Evolutionary conservation across 1,140 invertebrate species (phyloP).

Genomic region (Drosophila mauritiana): DNA sequence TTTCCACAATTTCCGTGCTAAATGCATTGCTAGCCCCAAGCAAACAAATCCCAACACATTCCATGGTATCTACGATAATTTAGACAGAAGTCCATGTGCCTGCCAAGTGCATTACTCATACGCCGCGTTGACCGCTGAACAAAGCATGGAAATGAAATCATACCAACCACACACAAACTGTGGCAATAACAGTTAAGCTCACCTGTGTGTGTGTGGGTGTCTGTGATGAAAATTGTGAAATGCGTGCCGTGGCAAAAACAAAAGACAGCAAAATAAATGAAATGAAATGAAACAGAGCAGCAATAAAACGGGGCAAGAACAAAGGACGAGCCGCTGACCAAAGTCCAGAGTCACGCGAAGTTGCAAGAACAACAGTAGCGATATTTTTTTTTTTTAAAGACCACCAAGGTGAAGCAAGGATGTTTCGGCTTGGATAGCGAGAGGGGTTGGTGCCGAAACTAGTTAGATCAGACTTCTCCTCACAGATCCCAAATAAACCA

Average conservation of each 20-base stretch:
- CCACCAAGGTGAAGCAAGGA: constrained; percentile 61
- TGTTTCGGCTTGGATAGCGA: constrained; percentile 11
- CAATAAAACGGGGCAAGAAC: constrained; percentile 44
- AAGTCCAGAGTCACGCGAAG: constrained; percentile 73
- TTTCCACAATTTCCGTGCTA: background rate
- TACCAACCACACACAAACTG: constrained; percentile 61
- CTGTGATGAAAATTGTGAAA: constrained; percentile 67
- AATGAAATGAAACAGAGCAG: constrained; percentile 47
- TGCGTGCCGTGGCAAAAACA: constrained; percentile 53
- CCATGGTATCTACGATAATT: background rate
- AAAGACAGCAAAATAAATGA: constrained; percentile 32
- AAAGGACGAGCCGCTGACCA: constrained; percentile 51
- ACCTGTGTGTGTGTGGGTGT: constrained; percentile 45
- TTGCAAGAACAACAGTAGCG: constrained; percentile 62
- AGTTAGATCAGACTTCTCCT: constrained; percentile 25
- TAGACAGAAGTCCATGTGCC: constrained; percentile 10
- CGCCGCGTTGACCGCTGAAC: constrained; percentile 40
- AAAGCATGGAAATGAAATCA: constrained; percentile 74
- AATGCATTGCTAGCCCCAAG: too few species aligned
- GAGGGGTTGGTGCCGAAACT: background rate
- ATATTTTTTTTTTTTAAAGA: constrained; percentile 24
- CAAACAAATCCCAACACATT: too few species aligned
- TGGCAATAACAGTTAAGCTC: constrained; percentile 46
- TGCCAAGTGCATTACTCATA: constrained; percentile 69
- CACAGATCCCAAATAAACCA: constrained; percentile 58